Evolutionary conservation across 2,888 invertebrate species (phyloP).

Genomic region (Arrhopalites spinosus): DNA sequence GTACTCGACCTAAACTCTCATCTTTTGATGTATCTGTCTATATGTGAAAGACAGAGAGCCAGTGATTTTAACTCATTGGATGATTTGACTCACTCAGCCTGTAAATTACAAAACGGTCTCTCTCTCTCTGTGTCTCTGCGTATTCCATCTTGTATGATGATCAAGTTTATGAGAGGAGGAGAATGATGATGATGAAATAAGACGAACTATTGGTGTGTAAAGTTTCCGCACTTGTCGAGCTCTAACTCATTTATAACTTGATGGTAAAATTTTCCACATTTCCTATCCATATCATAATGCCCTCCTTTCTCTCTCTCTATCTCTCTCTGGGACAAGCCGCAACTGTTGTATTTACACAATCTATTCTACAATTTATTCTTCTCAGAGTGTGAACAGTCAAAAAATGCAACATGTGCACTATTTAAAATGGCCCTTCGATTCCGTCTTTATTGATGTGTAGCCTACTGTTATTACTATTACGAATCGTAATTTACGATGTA

Average conservation of each 20-base stretch:
- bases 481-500: too few species aligned
- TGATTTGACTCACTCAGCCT: slow-evolving; percentile 28
- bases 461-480: too few species aligned
- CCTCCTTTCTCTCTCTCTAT: neutral
- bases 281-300: neutral
- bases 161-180: neutral
- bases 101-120: slow-evolving; percentile 22
- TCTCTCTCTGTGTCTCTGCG: slow-evolving; percentile 6
- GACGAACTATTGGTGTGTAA: slow-evolving; percentile 25
- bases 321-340: neutral
- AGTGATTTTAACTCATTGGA: slow-evolving; percentile 27
- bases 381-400: too few species aligned
- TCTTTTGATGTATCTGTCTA: neutral
- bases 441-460: too few species aligned
- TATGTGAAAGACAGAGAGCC: neutral
- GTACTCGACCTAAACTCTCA: too few species aligned
- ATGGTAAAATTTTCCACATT: neutral
- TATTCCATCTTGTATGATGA: neutral
- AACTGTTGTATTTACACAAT: too few species aligned
- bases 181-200: slow-evolving; percentile 30
- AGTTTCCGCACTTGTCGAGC: neutral
- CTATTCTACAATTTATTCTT: too few species aligned
- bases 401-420: too few species aligned
- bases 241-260: slow-evolving; percentile 12
- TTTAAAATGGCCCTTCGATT: too few species aligned